phyloP scores from a whole-genome alignment of 2,797 vertebrate genomes.

The Amazona finschi region DNA sequence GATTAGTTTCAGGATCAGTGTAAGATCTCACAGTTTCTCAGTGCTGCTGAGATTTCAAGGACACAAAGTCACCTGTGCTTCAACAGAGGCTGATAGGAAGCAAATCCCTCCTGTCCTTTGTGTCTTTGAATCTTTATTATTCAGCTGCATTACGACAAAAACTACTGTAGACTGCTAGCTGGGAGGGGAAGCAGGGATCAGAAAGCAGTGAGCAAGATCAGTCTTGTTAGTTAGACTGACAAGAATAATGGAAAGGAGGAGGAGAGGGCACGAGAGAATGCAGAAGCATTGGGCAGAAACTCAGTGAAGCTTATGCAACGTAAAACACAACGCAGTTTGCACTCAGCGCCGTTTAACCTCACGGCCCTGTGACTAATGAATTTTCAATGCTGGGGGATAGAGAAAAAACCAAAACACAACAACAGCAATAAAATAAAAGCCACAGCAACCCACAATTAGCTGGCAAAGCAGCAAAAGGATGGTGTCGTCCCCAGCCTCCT shows the following conservation, averaged over 20 bases:
- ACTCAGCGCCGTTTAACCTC: background rate
- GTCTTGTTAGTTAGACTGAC: background rate
- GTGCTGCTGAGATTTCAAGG: background rate
- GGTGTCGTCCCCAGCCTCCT: background rate
- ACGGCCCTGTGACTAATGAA: constrained; percentile 8
- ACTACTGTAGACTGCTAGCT: background rate
- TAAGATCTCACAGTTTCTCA: background rate
- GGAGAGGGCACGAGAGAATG: constrained; percentile 1
- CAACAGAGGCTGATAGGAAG: background rate
- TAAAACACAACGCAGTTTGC: background rate
- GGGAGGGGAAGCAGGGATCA: background rate
- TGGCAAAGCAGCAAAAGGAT: background rate
- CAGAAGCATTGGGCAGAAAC: background rate
- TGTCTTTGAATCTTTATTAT: background rate
- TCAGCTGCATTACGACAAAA: background rate
- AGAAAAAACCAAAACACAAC: background rate
- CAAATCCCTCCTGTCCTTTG: background rate
- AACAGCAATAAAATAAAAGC: background rate
- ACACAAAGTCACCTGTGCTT: background rate
- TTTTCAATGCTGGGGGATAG: background rate
- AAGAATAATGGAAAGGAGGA: constrained; percentile 22
- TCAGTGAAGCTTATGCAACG: background rate
- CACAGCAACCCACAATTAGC: background rate
- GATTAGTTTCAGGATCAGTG: background rate
- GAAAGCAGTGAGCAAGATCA: background rate